Evolutionary conservation across 2,888 invertebrate genomes (phyloP).

Genomic region (Dasysyrphus albostriatus): DNA sequence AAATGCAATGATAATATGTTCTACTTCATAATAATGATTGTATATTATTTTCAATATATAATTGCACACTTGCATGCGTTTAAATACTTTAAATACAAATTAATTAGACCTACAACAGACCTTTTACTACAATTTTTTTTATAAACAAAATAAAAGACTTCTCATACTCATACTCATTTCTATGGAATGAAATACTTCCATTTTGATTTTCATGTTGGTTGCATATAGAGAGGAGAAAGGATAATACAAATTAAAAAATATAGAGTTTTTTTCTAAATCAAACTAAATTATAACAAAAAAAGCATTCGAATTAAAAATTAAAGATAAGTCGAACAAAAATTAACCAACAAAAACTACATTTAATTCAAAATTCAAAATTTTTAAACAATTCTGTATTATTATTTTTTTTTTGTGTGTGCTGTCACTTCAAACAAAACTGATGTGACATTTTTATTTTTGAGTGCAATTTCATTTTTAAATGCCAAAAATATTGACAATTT

Average conservation of each 20-base stretch:
- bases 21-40: constrained; percentile 10
- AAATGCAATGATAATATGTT: neutral
- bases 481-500: neutral
- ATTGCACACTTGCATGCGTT: constrained; percentile 40
- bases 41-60: neutral
- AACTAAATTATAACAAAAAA: constrained; percentile 14
- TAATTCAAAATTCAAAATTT: neutral
- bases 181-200: constrained; percentile 46
- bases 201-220: constrained; percentile 18
- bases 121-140: constrained; percentile 29
- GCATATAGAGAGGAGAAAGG: constrained; percentile 46
- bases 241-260: constrained; percentile 20
- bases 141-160: neutral
- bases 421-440: constrained; percentile 27
- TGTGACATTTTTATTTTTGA: neutral
- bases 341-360: constrained; percentile 9
- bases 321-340: neutral
- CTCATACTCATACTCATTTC: constrained; percentile 46
- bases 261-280: constrained; percentile 17
- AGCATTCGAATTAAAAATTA: constrained; percentile 25
- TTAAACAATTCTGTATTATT: neutral
- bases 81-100: constrained; percentile 3
- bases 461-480: constrained; percentile 23
- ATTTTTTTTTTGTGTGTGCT: neutral
- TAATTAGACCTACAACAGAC: constrained; percentile 32